These are phyloP conservation scores for Metopolophium dirhodum DNA, from an alignment of 1,140 invertebrate species.

Conservation along the genomic window DNA sequence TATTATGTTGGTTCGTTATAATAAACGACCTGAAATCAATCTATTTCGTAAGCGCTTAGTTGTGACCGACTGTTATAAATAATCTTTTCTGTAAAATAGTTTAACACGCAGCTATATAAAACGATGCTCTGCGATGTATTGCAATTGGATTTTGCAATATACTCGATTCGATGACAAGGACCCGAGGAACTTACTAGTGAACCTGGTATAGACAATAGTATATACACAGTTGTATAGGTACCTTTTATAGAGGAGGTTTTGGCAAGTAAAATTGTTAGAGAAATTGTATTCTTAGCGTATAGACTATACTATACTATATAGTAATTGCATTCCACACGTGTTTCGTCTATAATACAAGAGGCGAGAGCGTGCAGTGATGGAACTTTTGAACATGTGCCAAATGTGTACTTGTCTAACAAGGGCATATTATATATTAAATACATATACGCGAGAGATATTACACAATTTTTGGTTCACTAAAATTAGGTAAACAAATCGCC, in stretches of 20 bases:
- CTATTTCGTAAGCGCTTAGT: background rate
- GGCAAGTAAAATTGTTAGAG: background rate
- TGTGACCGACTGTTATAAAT: constrained; percentile 6
- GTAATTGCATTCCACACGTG: constrained; percentile 19
- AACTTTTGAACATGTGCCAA: constrained; percentile 48
- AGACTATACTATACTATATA: background rate
- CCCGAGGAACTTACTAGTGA: background rate
- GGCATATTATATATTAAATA: background rate
- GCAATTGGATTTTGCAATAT: background rate
- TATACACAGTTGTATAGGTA: background rate
- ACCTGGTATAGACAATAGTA: background rate
- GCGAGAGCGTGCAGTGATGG: background rate
- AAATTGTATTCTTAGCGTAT: constrained; percentile 1
- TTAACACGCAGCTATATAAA: background rate
- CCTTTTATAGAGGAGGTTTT: background rate
- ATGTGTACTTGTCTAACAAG: constrained; percentile 29
- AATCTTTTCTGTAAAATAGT: background rate
- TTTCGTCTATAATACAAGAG: constrained; percentile 30
- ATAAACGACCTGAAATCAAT: background rate
- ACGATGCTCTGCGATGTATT: background rate
- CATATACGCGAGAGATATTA: background rate
- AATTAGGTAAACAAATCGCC: constrained; percentile 44
- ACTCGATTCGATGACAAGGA: background rate
- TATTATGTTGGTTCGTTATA: background rate
- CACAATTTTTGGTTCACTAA: constrained; percentile 18